Percentiles rank a stretch among this genome's conserved stretches.
Evolutionary conservation across 2,888 invertebrate species (phyloP).

Genomic region (Drosophila fulvimacula): DNA sequence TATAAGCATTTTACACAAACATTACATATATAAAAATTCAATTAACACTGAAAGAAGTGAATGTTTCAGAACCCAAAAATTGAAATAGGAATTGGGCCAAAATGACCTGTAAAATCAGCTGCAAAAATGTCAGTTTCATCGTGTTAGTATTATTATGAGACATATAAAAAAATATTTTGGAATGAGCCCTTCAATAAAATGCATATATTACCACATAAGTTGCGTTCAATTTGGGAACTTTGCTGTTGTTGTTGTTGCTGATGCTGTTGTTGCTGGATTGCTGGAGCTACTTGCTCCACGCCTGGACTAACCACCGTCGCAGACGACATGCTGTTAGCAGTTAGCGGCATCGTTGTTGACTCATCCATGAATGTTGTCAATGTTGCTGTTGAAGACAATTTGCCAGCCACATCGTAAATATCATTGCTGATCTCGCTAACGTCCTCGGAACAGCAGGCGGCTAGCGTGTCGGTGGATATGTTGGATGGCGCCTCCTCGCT

Average conservation of each 20-base stretch:
- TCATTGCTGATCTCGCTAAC: constrained; percentile 83
- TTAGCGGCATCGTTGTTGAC: constrained; percentile 14
- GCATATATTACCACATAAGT: constrained; percentile 67
- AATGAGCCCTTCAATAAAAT: not conserved
- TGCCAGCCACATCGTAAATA: constrained; percentile 68
- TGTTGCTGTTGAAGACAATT: constrained; percentile 14
- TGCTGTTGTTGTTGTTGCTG: constrained; percentile 48
- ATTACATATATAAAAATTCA: not conserved
- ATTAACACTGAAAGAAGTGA: not conserved
- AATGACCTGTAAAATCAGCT: constrained; percentile 18
- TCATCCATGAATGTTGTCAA: constrained; percentile 31
- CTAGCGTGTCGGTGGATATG: constrained; percentile 82
- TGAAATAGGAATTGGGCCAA: constrained; percentile 1
- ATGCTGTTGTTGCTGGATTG: constrained; percentile 21
- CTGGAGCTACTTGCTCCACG: constrained; percentile 40
- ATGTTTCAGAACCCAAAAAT: constrained; percentile 3
- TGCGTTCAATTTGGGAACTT: constrained; percentile 76
- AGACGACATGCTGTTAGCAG: constrained; percentile 2
- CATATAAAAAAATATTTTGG: not conserved
- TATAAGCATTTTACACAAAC: not conserved
- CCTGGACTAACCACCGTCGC: constrained; percentile 16
- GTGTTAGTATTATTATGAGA: constrained; percentile 16
- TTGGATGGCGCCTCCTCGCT: constrained; percentile 82
- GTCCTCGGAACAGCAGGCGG: constrained; percentile 82
- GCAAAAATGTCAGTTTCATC: constrained; percentile 17